A percentile compares a stretch with the other conserved stretches of the same genome.
phyloP scores from a whole-genome alignment of 2,113 vertebrate genomes.

The Nothoprocta perdicaria region DNA sequence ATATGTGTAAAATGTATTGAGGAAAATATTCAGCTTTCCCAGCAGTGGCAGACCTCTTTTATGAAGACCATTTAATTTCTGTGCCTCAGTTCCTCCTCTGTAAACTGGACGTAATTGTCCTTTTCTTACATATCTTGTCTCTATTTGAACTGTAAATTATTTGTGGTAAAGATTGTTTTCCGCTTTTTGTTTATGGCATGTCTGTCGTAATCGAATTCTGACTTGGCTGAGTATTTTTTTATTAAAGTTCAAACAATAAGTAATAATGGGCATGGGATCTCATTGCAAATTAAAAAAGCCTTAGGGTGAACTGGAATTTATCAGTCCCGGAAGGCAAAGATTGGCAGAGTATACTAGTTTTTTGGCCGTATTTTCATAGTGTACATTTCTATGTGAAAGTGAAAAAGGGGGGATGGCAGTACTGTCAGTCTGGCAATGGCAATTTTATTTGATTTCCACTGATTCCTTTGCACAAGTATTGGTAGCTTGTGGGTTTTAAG shows the following conservation, averaged over 20 bases:
- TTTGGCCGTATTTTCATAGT: background rate
- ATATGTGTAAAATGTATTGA: background rate
- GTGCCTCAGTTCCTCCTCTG: background rate
- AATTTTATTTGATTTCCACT: background rate
- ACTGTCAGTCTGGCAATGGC: background rate
- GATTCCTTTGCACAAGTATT: background rate
- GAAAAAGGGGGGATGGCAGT: background rate
- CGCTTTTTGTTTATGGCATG: background rate
- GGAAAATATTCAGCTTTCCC: background rate
- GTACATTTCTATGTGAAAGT: background rate
- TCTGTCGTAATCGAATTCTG: background rate
- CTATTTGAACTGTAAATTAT: background rate
- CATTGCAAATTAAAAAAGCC: background rate
- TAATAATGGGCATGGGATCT: background rate
- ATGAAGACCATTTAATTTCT: background rate
- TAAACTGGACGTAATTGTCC: background rate
- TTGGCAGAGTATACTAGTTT: background rate
- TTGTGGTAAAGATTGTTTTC: background rate
- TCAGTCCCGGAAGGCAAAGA: background rate
- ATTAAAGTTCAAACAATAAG: background rate
- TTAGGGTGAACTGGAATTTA: background rate
- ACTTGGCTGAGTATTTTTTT: background rate
- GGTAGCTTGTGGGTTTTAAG: background rate
- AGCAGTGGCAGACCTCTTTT: background rate
- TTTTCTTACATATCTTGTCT: background rate